Percentiles rank a stretch among this genome's conserved stretches.
Evolutionary conservation across 2,113 vertebrate genomes (phyloP).

Genomic region (Silurus glanis): DNA sequence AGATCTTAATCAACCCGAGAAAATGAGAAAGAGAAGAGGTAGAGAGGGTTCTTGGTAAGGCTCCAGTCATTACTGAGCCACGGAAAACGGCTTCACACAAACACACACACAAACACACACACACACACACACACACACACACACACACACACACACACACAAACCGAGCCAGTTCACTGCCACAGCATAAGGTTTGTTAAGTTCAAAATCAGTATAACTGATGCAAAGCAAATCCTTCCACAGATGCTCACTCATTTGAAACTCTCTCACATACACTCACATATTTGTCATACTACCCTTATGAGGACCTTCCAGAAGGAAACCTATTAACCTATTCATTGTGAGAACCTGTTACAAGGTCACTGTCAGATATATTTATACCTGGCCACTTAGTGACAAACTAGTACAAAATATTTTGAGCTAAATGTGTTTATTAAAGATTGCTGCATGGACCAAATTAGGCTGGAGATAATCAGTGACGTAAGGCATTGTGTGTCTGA

Average conservation of each 20-base stretch:
- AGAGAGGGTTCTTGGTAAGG: conserved; percentile 12
- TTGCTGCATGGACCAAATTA: background rate
- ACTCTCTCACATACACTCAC: background rate
- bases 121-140: background rate
- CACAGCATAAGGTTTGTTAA: background rate
- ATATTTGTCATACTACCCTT: background rate
- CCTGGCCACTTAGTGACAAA: background rate
- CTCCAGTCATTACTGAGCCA: background rate
- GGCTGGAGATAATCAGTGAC: background rate
- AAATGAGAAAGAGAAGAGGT: conserved; percentile 11
- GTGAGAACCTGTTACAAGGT: background rate
- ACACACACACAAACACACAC: conserved; percentile 1
- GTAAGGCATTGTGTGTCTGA: background rate
- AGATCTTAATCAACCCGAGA: conserved; percentile 15
- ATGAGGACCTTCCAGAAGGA: background rate
- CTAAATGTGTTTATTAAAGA: too few species aligned
- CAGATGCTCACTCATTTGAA: background rate
- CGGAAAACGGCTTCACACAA: background rate
- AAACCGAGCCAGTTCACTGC: background rate
- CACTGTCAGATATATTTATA: background rate
- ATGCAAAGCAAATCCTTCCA: background rate
- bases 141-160: background rate
- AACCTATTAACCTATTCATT: background rate
- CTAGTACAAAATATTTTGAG: background rate
- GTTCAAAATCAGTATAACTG: background rate